Conservation (phyloP, 1,140 invertebrate species). For the Pachypsylla venusta region DNA sequence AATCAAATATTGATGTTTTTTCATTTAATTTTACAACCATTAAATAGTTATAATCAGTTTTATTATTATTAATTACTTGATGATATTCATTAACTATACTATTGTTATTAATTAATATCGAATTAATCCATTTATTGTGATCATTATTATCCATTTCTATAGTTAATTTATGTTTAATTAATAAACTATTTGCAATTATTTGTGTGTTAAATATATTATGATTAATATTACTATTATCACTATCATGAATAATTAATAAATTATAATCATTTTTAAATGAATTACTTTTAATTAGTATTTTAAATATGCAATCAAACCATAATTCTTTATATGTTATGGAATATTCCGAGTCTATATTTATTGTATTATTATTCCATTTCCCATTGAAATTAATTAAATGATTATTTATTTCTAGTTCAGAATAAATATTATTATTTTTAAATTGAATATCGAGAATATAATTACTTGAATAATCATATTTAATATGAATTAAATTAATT, state of each 20-base stretch:
- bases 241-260: not conserved
- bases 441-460: not conserved
- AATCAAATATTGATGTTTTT: not conserved
- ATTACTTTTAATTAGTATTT: not conserved
- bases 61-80: not conserved
- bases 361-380: constrained; percentile 2
- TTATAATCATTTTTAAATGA: not conserved
- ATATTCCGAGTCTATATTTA: not conserved
- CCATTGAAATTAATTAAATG: not conserved
- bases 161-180: not conserved
- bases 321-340: not conserved
- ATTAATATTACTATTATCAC: not conserved
- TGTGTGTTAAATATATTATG: not conserved
- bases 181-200: not conserved
- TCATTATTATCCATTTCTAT: not conserved
- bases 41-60: not conserved
- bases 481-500: not conserved
- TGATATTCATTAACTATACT: not conserved
- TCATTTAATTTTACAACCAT: not conserved
- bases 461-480: not conserved
- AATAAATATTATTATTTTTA: not conserved
- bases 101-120: not conserved
- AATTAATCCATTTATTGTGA: constrained; percentile 3
- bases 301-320: not conserved
- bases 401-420: not conserved